Base-by-base conservation (phyloP, 2,888 invertebrate species). In the Epinotia demarniana region DNA sequence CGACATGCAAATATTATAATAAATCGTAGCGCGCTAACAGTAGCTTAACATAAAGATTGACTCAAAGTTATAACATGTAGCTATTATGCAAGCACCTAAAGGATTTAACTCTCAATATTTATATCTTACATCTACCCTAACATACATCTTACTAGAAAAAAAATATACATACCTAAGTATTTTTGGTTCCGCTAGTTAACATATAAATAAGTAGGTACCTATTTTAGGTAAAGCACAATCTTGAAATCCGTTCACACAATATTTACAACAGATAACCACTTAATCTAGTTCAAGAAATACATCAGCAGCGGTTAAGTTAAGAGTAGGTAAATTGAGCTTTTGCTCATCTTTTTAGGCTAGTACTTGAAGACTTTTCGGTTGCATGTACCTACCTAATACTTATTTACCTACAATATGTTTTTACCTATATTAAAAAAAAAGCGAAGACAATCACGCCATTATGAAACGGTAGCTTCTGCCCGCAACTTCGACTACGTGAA, bases 141-240 rank as follows among this genome's bases (percentile, higher is more conserved):
- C 71, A 68, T 62, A 75, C 69, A 66, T 62, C 77, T 76, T 76
- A 73, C 81, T 81, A 80, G 79, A 66, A 76, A 33, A 70, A 18
- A 57, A 19, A 23, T 16, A 55, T 68, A 11, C 16, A 43, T 68
- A 66, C 11, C 27, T 66, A 39, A 43, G 19, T 68, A 55, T 68
- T 58, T 68, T 68, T 68, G 68, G 68, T 68, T 68, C 33, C 16
- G 23, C 46, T n/a, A n/a, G 43, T 58, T 53, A n/a, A 5, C 5
- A 53, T 53, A 6, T 53, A n/a, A 53, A 53, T 53, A 53, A 53
- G 53, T 53, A 53, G 53, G 6, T 49, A 49, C 16, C 53, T 53
- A 53, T 53, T 53, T 53, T 6, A n/a, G n/a, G n/a, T n/a, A n/a
- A n/a, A n/a, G 53, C 53, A 53, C 53, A 16, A 49, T 49, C 16